Base-by-base conservation (phyloP, 2,113 vertebrate genomes). In the Opisthocomus hoazin region DNA sequence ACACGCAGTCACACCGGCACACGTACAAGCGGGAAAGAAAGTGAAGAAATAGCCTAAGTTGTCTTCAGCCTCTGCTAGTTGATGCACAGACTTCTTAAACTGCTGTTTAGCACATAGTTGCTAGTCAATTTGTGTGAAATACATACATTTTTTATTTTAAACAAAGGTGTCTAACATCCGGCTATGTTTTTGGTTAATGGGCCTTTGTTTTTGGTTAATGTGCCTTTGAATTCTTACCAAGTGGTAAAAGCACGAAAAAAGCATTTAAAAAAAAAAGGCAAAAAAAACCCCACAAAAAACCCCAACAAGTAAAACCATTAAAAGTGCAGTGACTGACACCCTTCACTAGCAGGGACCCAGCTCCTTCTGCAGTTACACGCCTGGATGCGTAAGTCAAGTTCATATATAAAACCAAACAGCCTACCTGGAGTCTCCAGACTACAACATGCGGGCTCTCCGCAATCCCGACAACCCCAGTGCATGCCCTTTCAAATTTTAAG, bases 391-490 rank as follows among this genome's bases (percentile, higher is more conserved):
- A 60, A 50, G 37, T 43, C 48, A 18, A 11, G 14, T 30, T 51
- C 32, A 26, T 5, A 10, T 12, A 11, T 2, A 15, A 43, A 34
- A 50, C 3, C 16, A 54, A 48, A 26, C 1, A 13, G 41, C 26
- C 22, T 17, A 46, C 73, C 48, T 29, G 48, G 4, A 34, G 22
- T 11, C 32, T 51, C 36, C 46, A 27, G 27, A 50, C 16, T 21
- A 34, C 53, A 22, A 6, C 8, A 12, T 1, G 12, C 60, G 34
- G 3, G 12, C 16, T 24, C 36, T 17, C 41, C 12, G 23, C 4
- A 50, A 12, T 12, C 18, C 66, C 0, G 0, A 46, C 1, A 1
- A 30, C 30, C 8, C 30, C 82, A 13, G 8, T 0, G 4, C 0
- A 0, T 4, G 10, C 27, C 22, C 45, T 22, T 32, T 17, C 17